These are phyloP conservation scores for Pteronura brasiliensis DNA, from an alignment of 2,113 vertebrate genomes.

Conservation along the genomic window DNA sequence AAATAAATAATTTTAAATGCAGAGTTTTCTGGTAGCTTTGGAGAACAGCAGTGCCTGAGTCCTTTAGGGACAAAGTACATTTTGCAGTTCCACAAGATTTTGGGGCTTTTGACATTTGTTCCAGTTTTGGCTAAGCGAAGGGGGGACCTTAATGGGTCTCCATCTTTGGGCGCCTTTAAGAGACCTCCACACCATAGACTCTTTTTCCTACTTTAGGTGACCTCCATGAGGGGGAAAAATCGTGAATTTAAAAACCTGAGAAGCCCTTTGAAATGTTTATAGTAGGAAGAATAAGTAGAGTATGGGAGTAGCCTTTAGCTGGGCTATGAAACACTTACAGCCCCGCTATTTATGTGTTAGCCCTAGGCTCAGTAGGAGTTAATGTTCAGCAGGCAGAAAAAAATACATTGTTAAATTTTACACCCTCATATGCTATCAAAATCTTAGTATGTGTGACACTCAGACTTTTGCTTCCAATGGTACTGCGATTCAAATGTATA, in stretches of 20 bases:
- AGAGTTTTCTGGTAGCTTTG: not conserved
- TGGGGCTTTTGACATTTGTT: not conserved
- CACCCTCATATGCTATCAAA: not conserved
- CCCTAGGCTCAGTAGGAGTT: not conserved
- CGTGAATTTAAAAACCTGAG: not conserved
- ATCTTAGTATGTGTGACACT: not conserved
- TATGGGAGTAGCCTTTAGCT: not conserved
- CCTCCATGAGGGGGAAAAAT: not conserved
- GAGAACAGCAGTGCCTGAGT: not conserved
- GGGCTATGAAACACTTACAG: not conserved
- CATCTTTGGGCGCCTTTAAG: fast-evolving
- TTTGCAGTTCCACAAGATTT: not conserved
- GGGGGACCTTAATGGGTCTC: not conserved
- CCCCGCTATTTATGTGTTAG: not conserved
- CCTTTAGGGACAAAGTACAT: not conserved
- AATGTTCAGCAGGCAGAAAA: conserved; percentile 36
- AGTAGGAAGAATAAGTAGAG: not conserved
- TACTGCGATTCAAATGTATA: not conserved
- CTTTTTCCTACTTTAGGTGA: not conserved
- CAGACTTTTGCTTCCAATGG: not conserved
- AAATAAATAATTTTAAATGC: not conserved
- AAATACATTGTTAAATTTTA: conserved; percentile 50
- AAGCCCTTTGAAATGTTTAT: not conserved
- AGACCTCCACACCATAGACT: not conserved
- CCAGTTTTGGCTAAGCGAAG: not conserved